A percentile compares a stretch with the other conserved stretches of the same genome.
Evolutionary conservation across 2,113 vertebrate genomes (phyloP).

Genomic region (Ammodytes dubius): DNA sequence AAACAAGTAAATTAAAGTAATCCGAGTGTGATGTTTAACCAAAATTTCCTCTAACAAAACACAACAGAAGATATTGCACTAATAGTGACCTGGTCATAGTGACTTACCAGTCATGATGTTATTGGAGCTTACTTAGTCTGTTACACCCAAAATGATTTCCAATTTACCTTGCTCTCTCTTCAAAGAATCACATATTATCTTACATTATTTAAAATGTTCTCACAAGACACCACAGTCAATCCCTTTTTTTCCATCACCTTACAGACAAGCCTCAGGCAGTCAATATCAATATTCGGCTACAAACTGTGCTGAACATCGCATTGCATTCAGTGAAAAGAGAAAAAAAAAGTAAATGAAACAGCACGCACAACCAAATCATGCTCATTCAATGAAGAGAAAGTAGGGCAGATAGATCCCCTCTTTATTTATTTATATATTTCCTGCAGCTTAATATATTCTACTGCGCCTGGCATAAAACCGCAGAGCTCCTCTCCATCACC

Average conservation of each 20-base stretch:
- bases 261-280: constrained; percentile 49
- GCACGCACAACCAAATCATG: constrained; percentile 67
- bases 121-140: background rate
- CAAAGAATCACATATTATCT: constrained; percentile 1
- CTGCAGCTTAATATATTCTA: constrained; percentile 77
- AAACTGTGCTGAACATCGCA: constrained; percentile 37
- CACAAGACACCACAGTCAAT: constrained; percentile 10
- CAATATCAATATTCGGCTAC: constrained; percentile 59
- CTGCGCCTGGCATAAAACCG: constrained; percentile 70
- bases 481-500: constrained; percentile 70
- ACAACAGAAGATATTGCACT: background rate
- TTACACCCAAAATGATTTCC: background rate
- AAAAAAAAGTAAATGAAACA: constrained; percentile 64
- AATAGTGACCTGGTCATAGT: background rate
- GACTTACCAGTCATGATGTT: background rate
- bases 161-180: background rate
- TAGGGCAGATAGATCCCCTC: constrained; percentile 67
- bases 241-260: constrained; percentile 19
- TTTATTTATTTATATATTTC: constrained; percentile 66
- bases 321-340: constrained; percentile 31
- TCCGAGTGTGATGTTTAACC: background rate
- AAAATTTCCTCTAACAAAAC: background rate
- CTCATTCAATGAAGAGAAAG: constrained; percentile 75
- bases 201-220: constrained; percentile 19
- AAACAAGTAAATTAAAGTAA: background rate